Conservation (phyloP, 2,797 vertebrate species). For the Delichon dasypus region DNA sequence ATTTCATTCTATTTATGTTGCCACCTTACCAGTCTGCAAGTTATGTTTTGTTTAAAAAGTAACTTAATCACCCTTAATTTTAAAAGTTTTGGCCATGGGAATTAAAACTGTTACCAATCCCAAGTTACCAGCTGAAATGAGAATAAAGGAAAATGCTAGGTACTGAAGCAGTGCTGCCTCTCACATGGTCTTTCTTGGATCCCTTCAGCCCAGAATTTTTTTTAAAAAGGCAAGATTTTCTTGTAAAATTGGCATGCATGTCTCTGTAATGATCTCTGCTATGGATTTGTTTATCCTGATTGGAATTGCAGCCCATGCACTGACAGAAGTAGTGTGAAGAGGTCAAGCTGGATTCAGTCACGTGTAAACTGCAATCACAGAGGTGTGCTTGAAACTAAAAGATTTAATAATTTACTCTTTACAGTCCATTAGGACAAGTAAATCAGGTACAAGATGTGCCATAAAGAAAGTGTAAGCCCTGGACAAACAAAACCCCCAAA, state of each 20-base stretch:
- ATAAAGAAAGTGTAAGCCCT: not conserved
- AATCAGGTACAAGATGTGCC: not conserved
- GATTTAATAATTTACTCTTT: conserved; percentile 23
- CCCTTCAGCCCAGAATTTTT: not conserved
- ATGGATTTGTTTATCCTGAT: conserved; percentile 14
- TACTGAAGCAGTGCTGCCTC: not conserved
- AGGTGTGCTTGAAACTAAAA: conserved; percentile 41
- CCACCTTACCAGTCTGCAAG: not conserved
- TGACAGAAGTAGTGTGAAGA: not conserved
- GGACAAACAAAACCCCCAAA: not conserved
- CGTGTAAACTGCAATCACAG: conserved; percentile 14
- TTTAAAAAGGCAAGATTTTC: not conserved
- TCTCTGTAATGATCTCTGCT: not conserved
- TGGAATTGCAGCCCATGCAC: not conserved
- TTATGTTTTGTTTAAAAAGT: not conserved
- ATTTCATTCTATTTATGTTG: not conserved
- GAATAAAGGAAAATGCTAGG: not conserved
- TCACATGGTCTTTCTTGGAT: not conserved
- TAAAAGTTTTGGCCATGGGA: not conserved
- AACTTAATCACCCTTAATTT: not conserved
- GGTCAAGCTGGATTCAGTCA: conserved; percentile 28
- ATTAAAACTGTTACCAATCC: not conserved
- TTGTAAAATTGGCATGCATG: not conserved
- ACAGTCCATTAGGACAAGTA: not conserved
- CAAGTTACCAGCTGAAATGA: not conserved